Evolutionary conservation across 2,113 vertebrate genomes (phyloP), one percentile per base, ranked within the genome.

Genomic region (Indicator indicator): DNA sequence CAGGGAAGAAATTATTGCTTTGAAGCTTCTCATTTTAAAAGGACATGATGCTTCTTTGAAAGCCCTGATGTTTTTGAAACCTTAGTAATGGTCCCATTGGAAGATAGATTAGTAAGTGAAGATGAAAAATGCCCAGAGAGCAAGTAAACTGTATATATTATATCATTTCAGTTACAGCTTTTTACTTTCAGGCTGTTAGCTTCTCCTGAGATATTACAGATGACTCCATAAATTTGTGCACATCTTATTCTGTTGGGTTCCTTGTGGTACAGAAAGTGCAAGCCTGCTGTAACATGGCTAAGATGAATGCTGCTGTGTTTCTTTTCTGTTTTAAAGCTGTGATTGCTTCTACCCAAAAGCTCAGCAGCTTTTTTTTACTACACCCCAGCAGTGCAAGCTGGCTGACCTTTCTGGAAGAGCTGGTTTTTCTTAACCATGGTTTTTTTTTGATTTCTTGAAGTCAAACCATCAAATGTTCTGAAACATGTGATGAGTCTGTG

Each of bases 281-380:
- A 42, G 9, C 7, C 27, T 28, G 36, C 12, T 50, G 9, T 30
- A n/a, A 0, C 23, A 0, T 13, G 72, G 54, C 7, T 27, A 42
- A 85, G 55, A 11, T 28, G 23, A 60, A 32, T 10, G 48, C 28
- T 3, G 11, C 11, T 24, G 21, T 48, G 9, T 24, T 83, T 17
- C 10, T 12, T 70, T 93, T 77, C 64, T 74, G 9, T 30, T 59
- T 58, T 56, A 81, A 86, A 81, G 32, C 13, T 63, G 36, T 1
- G 0, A 9, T 77, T 88, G 18, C 20, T 83, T 78, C 42, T 88
- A 42, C 52, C 60, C 72, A 23, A 85, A 88, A 55, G 5, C 48
- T 21, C 48, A 50, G 6, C 27, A 26, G 2, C 5, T 46, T 24
- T 11, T 42, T 46, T 65, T 72, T 54, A n/a, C 52, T 40, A 12